Conservation (phyloP, 2,888 invertebrate genomes). For the Glyphotaelius pellucidus region DNA sequence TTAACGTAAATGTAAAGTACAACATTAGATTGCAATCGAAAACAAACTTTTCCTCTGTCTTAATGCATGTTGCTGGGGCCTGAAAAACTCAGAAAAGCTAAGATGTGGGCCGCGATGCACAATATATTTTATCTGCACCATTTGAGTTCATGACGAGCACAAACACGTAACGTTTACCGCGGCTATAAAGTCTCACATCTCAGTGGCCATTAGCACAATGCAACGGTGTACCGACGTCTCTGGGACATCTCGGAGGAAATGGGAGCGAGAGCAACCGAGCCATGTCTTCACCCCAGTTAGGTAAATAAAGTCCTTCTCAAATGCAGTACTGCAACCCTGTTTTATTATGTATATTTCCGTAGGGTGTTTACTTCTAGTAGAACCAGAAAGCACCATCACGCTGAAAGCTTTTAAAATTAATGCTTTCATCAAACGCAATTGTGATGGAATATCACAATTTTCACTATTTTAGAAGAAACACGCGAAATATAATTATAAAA, state of each 20-base stretch:
- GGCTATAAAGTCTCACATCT: not conserved
- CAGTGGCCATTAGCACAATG: constrained; percentile 27
- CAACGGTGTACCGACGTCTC: not conserved
- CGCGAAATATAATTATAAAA: no score
- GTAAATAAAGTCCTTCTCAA: not conserved
- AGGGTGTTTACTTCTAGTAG: not conserved
- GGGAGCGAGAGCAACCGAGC: not conserved
- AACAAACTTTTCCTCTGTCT: not conserved
- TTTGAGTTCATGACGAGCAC: constrained; percentile 26
- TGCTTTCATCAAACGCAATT: not conserved
- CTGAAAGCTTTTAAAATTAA: not conserved
- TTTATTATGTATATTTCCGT: not conserved
- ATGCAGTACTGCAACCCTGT: not conserved
- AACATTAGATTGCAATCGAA: not conserved
- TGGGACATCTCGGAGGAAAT: not conserved
- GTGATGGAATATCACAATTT: not conserved
- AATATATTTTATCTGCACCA: constrained; percentile 23
- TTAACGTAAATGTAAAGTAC: not conserved
- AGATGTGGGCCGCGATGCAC: not conserved
- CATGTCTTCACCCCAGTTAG: not conserved
- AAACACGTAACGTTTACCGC: not conserved
- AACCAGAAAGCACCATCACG: not conserved
- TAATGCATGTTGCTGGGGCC: not conserved
- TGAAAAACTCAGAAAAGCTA: not conserved
- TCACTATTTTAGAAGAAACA: no score